These are phyloP conservation scores for Tragopan temminckii DNA, from an alignment of 2,797 vertebrate genomes.

Conservation along the genomic window DNA sequence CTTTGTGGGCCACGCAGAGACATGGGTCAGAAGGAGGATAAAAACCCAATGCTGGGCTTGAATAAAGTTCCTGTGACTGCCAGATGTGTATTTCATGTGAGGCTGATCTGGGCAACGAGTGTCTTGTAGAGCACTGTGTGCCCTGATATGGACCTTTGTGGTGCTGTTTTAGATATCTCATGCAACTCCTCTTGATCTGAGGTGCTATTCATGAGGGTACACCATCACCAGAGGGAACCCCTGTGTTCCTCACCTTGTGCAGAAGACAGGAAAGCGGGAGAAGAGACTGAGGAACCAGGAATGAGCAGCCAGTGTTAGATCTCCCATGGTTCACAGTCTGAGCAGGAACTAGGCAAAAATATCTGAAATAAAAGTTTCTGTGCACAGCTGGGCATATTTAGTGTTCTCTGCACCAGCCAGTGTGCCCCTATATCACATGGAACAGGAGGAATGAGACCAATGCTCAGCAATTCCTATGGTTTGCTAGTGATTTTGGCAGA, in stretches of 20 bases:
- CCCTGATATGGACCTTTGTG: conserved; percentile 89
- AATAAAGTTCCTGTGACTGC: background rate
- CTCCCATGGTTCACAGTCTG: background rate
- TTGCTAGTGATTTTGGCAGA: background rate
- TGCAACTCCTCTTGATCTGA: background rate
- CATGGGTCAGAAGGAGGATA: background rate
- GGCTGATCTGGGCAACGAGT: background rate
- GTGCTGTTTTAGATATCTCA: conserved; percentile 89
- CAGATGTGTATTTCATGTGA: background rate
- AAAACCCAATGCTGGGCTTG: background rate
- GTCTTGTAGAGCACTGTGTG: background rate
- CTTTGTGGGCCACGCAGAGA: background rate
- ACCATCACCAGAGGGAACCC: background rate
- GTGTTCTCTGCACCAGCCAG: background rate
- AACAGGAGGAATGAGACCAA: background rate
- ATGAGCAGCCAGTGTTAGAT: too few species aligned
- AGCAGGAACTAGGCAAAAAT: background rate
- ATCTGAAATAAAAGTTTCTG: background rate
- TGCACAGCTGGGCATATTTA: background rate
- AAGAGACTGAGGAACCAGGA: background rate
- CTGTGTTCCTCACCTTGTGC: background rate
- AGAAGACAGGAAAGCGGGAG: background rate
- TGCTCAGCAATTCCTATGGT: background rate
- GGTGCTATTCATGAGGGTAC: too few species aligned
- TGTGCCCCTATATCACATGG: too few species aligned